phyloP scores from a whole-genome alignment of 1,140 invertebrate genomes.

The Scaptomyza montana region DNA sequence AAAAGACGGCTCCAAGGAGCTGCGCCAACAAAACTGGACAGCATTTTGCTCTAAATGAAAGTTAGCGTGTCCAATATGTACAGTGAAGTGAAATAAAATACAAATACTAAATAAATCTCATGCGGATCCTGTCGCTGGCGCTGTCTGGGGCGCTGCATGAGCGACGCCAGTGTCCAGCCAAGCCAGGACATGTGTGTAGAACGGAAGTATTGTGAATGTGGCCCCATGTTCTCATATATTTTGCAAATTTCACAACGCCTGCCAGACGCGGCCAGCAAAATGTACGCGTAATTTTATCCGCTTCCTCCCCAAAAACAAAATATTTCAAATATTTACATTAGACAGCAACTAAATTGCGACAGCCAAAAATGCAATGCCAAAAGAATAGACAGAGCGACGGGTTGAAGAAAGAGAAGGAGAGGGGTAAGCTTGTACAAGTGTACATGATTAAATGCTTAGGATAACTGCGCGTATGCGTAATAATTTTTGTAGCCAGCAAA shows the following conservation, averaged over 20 bases:
- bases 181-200: conserved; percentile 51
- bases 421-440: neutral
- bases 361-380: conserved; percentile 40
- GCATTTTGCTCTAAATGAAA: conserved; percentile 57
- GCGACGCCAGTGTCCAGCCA: conserved; percentile 73
- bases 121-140: conserved; percentile 6
- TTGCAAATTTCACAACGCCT: conserved; percentile 46
- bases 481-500: neutral
- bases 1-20: conserved; percentile 45
- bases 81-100: conserved; percentile 48
- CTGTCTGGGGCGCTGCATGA: conserved; percentile 59
- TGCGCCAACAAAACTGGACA: conserved; percentile 60
- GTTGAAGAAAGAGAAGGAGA: neutral
- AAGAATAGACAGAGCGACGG: conserved; percentile 11
- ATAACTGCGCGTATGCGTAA: conserved; percentile 26
- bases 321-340: conserved; percentile 58
- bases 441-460: neutral
- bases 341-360: conserved; percentile 40
- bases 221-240: conserved; percentile 7
- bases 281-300: no score
- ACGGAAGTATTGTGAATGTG: conserved; percentile 42
- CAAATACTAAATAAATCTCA: conserved; percentile 68
- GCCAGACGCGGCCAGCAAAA: conserved; percentile 45
- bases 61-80: conserved; percentile 10
- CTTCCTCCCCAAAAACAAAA: conserved; percentile 21